phyloP scores from a whole-genome alignment of 2,888 invertebrate genomes.

The Drosophila suboccidentalis region DNA sequence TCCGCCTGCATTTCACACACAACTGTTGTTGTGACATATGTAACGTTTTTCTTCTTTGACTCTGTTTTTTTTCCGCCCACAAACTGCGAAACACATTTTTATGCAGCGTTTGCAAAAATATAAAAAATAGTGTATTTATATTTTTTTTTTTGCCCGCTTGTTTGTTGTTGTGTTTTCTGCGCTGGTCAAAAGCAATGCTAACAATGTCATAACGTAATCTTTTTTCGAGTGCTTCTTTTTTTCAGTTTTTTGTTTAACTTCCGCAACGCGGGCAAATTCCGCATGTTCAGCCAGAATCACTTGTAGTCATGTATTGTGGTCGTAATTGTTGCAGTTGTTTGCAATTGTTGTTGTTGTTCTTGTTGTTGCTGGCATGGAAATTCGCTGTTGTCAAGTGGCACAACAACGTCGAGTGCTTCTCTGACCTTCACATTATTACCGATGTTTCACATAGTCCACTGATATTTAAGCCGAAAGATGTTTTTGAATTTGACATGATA shows the following conservation, averaged over 20 bases:
- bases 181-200: slow-evolving; percentile 29
- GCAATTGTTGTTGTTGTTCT: slow-evolving; percentile 2
- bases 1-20: slow-evolving; percentile 13
- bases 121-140: neutral
- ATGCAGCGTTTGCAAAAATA: slow-evolving; percentile 12
- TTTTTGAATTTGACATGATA: neutral
- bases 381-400: slow-evolving; percentile 15
- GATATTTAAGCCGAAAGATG: neutral
- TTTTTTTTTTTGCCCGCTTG: neutral
- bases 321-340: neutral
- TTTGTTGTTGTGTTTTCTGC: slow-evolving; percentile 1
- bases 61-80: slow-evolving; percentile 5
- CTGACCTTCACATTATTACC: neutral
- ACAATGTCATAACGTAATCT: slow-evolving; percentile 37
- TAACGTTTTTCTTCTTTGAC: neutral
- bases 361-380: slow-evolving; percentile 16
- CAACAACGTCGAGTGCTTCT: slow-evolving; percentile 8
- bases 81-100: slow-evolving; percentile 29
- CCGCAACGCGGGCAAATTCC: slow-evolving; percentile 31
- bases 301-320: slow-evolving; percentile 27
- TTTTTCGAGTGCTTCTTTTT: slow-evolving; percentile 19
- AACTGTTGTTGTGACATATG: slow-evolving; percentile 25
- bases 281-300: slow-evolving; percentile 57
- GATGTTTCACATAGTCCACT: neutral
- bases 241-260: slow-evolving; percentile 7